Base-by-base conservation (phyloP, 2,113 vertebrate genomes). In the Tragelaphus buxtoni region DNA sequence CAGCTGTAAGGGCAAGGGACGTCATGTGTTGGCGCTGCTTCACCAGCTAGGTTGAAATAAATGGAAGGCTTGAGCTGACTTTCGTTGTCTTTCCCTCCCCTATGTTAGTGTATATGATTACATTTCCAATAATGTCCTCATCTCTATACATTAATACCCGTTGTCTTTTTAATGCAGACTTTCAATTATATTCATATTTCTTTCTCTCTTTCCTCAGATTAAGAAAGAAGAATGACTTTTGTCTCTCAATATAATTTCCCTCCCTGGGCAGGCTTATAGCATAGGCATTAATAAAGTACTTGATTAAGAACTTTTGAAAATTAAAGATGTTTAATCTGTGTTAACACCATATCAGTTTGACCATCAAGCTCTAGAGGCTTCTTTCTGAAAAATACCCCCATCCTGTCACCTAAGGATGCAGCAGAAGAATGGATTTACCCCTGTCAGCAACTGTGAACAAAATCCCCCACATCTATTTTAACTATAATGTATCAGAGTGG, bases 181-280 rank as follows among this genome's bases (percentile, higher is more conserved):
- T 96, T 93, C n/a, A 69, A 14, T 94, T 96, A 80, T 81, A 45
- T 51, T 96, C 14, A 45, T 53, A 69, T 94, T 96, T 95, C 39
- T 93, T 96, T 47, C 39, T 95, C 30, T 80, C 95, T 95, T 81
- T 77, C 35, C 14, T 47, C 26, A 92, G 35, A 96, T 93, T 91
- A 88, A 47, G 28, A 95, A 22, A 95, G 22, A 90, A 96, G n/a
- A 87, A 79, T 82, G 42, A 30, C 49, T 32, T 93, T 72, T 84
- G 45, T 39, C 7, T 24, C 22, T 93, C 51, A 90, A 3, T 90
- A 45, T 45, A 76, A 65, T 84, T 94, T 61, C 30, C 32, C 10
- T 94, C 55, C 28, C 53, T 81, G n/a, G 45, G 24, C 76, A 94
- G 83, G 32, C 53, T 83, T 82, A 28, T n/a, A 91, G 35, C n/a